phyloP scores from a whole-genome alignment of 2,113 vertebrate genomes.

The Psilopogon haemacephalus region DNA sequence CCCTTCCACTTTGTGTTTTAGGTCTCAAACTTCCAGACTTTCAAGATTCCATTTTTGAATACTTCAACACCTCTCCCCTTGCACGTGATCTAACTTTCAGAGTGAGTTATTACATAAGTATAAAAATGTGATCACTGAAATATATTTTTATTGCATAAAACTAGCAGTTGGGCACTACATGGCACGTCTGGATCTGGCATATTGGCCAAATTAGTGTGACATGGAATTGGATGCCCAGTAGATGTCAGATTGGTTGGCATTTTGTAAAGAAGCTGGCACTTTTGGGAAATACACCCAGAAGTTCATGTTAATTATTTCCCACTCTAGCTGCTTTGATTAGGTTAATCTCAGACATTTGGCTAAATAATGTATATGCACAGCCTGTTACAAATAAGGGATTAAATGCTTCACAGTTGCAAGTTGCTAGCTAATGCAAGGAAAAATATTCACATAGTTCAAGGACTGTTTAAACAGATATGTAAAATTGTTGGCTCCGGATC shows the following conservation, averaged over 20 bases:
- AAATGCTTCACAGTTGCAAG: slow-evolving; percentile 1
- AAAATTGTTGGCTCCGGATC: neutral
- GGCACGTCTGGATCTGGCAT: neutral
- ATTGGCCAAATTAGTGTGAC: neutral
- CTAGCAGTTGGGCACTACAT: neutral
- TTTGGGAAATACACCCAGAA: slow-evolving; percentile 2
- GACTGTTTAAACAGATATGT: neutral
- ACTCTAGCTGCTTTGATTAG: neutral
- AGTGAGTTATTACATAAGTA: slow-evolving; percentile 80
- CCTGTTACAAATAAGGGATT: neutral
- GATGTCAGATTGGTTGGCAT: neutral
- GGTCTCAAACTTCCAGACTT: slow-evolving; percentile 94
- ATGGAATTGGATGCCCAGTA: neutral
- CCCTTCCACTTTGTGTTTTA: slow-evolving; percentile 59
- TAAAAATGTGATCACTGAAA: neutral
- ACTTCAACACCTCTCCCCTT: slow-evolving; percentile 95
- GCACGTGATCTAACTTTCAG: slow-evolving; percentile 92
- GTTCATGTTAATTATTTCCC: neutral
- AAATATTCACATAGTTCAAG: neutral
- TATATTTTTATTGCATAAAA: neutral
- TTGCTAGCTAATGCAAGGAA: neutral
- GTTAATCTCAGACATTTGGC: neutral
- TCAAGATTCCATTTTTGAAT: slow-evolving; percentile 96
- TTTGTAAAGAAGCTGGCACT: neutral
- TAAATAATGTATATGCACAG: neutral